Evolutionary conservation across 2,888 invertebrate species (phyloP), one percentile per base, ranked within the genome.

Genomic region (Lithophane semibrunnea): DNA sequence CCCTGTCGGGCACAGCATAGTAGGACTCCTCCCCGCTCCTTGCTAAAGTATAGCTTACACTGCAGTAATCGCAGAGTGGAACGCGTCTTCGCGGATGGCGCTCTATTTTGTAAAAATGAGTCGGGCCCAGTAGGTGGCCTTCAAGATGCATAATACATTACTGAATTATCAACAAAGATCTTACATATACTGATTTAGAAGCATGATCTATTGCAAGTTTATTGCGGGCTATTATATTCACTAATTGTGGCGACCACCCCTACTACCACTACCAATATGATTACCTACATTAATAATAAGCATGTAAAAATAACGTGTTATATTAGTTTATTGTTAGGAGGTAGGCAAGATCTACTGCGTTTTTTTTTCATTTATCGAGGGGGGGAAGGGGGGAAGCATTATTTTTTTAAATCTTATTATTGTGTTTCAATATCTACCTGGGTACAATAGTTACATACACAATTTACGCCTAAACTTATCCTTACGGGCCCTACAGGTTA

Each of bases 141-240:
- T 21, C 4, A n/a, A 52, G 3, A 52, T 52, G 8, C 21, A 21
- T 21, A 52, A 52, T 21, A 9, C 9, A 52, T 63, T 21, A 18
- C 52, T 37, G 13, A 29, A 68, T n/a, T 29, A 47, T 21, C 10
- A 21, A 58, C 21, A 54, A 13, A 49, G 13, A 56, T 66, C 29
- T 65, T 69, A 60, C 9, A 63, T 37, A 37, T 37, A 37, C 37
- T 37, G 63, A 80, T 71, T 82, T 67, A 67, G 18, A 71, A 66
- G 58, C 44, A 67, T 52, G 21, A 66, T 56, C 8, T 58, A 67
- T 76, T 81, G 54, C 60, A 60, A 54, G 21, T 67, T 56, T 63
- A 67, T 64, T 73, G 49, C 44, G 56, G 60, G 8, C 64, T 49
- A 49, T 42, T 44, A 47, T 75, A 75, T 56, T 21, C n/a, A 75